Conservation (phyloP, 2,113 vertebrate species). For the Lontra canadensis region DNA sequence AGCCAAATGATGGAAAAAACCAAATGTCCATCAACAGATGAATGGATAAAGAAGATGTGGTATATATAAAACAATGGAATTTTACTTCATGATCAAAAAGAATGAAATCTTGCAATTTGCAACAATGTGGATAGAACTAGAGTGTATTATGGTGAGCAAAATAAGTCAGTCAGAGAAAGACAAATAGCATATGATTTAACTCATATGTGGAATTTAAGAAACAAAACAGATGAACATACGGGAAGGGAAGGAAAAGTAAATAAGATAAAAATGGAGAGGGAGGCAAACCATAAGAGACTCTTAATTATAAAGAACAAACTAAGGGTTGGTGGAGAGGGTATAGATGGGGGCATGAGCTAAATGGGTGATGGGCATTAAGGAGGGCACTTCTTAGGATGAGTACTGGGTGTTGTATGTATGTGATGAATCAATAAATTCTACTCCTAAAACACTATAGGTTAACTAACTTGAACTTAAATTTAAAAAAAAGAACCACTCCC, state of each 20-base stretch:
- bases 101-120: too few species aligned
- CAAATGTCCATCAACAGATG: too few species aligned
- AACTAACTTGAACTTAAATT: background rate
- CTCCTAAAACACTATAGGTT: background rate
- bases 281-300: too few species aligned
- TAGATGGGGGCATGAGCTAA: too few species aligned
- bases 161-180: background rate
- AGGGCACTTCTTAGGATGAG: background rate
- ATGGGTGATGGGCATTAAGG: too few species aligned
- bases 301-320: too few species aligned
- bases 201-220: background rate
- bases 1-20: too few species aligned
- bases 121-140: too few species aligned
- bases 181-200: background rate
- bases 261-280: background rate
- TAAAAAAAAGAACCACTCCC: background rate
- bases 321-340: too few species aligned
- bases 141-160: background rate
- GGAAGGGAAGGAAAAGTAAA: background rate
- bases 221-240: background rate
- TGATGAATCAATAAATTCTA: background rate
- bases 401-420: background rate
- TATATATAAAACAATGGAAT: too few species aligned
- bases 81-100: too few species aligned
- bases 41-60: too few species aligned